Conservation (phyloP, 53 echinoderm and acorn worm species). For the Glandiceps talaboti region DNA sequence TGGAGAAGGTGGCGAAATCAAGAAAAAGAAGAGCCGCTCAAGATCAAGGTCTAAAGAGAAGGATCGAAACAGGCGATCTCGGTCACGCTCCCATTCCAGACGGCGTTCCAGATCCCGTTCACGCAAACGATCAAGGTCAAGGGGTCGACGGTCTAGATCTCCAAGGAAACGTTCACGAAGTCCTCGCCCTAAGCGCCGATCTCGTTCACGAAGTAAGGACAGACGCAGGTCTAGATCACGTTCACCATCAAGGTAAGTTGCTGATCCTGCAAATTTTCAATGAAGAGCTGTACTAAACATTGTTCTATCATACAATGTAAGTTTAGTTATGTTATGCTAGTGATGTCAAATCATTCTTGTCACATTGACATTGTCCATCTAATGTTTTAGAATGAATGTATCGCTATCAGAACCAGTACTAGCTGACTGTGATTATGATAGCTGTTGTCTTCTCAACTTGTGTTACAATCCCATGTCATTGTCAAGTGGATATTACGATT, state of each 20-base stretch:
- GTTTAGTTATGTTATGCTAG: no score
- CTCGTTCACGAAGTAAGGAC: slow-evolving; percentile 39
- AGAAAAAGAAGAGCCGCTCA: slow-evolving; percentile 52
- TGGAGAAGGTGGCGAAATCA: slow-evolving; percentile 38
- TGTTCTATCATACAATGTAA: no score
- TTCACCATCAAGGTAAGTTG: slow-evolving; percentile 11
- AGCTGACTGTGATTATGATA: no score
- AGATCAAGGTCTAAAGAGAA: slow-evolving; percentile 14
- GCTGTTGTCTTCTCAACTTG: no score
- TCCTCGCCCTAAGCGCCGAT: slow-evolving; percentile 50
- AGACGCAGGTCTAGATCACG: slow-evolving; percentile 17
- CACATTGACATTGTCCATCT: no score
- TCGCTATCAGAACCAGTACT: no score
- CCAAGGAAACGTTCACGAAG: slow-evolving; percentile 35
- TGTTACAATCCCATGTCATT: no score
- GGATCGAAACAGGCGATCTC: slow-evolving; percentile 38
- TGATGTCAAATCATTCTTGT: no score
- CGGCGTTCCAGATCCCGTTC: slow-evolving; percentile 58
- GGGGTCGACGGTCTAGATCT: slow-evolving; percentile 36
- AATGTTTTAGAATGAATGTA: no score
- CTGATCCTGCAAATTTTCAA: no score
- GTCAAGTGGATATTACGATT: no score
- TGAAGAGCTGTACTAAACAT: no score
- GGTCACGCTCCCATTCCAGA: slow-evolving; percentile 30
- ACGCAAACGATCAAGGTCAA: slow-evolving; percentile 36